phyloP scores from a whole-genome alignment of 2,113 vertebrate genomes.

The Tragulus kanchil region DNA sequence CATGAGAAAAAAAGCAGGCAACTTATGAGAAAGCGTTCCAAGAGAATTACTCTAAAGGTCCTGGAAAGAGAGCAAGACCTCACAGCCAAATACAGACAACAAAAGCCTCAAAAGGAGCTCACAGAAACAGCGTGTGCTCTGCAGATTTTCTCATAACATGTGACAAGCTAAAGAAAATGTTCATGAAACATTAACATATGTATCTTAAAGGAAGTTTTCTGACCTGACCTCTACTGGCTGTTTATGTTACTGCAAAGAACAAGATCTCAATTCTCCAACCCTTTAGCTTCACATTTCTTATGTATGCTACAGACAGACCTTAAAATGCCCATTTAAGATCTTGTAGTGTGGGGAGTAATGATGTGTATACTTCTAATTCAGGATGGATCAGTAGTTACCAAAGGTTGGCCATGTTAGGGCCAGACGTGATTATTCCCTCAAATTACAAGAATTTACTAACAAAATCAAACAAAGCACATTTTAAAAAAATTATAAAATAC shows the following conservation, averaged over 20 bases:
- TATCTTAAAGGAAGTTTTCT: background rate
- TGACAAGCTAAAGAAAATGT: conserved; percentile 35
- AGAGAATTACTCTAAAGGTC: background rate
- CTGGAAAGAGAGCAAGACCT: background rate
- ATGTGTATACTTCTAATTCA: background rate
- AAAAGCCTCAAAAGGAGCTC: background rate
- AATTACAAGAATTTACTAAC: conserved; percentile 39
- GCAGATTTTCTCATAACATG: background rate
- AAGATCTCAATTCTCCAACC: background rate
- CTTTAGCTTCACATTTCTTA: background rate
- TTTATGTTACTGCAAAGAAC: background rate
- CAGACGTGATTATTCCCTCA: background rate
- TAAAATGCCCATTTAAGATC: background rate
- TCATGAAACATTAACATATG: background rate
- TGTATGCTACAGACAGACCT: background rate
- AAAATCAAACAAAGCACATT: conserved; percentile 52
- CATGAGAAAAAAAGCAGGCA: conserved; percentile 24
- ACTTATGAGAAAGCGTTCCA: background rate
- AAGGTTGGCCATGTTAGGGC: background rate
- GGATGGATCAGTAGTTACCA: background rate
- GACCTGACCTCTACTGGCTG: conserved; percentile 33
- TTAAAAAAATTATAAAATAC: background rate
- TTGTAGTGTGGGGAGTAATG: background rate
- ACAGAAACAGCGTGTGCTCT: background rate
- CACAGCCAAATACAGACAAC: background rate